phyloP scores from a whole-genome alignment of 2,797 vertebrate species.

The Rallus crepitans region DNA sequence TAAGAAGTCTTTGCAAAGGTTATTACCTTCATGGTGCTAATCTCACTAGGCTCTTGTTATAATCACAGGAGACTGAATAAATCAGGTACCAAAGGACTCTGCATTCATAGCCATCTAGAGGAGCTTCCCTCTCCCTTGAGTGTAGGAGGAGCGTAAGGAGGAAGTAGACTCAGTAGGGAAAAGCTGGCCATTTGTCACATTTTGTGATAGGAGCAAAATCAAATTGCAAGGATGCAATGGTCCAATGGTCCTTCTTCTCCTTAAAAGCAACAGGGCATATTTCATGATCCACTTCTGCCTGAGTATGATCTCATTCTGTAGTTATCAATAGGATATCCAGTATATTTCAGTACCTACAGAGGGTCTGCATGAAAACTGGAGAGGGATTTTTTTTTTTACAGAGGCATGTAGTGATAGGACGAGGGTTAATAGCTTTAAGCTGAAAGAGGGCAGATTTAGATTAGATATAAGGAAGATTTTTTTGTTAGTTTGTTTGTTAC shows the following conservation, averaged over 20 bases:
- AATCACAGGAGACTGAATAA: not conserved
- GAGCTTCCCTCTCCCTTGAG: not conserved
- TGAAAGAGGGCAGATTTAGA: too few species aligned
- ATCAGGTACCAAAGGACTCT: not conserved
- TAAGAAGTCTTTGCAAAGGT: not conserved
- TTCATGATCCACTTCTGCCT: not conserved
- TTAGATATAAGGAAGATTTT: too few species aligned
- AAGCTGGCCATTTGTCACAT: not conserved
- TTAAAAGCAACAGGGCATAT: not conserved
- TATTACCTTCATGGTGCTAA: not conserved
- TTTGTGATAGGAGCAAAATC: not conserved
- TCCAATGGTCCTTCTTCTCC: not conserved
- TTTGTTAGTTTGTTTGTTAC: too few species aligned
- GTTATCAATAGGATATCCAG: not conserved
- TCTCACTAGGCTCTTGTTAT: not conserved
- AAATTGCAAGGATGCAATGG: not conserved
- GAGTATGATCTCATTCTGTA: accelerated
- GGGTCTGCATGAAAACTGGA: too few species aligned
- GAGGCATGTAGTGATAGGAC: too few species aligned
- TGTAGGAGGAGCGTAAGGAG: not conserved
- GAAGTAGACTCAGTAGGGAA: not conserved
- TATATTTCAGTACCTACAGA: too few species aligned
- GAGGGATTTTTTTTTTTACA: too few species aligned
- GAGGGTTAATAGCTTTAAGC: too few species aligned
- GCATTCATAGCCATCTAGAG: not conserved